A percentile compares a stretch with the other conserved stretches of the same genome.
Conservation (phyloP, 2,888 invertebrate species). For the Campoletis raptor region DNA sequence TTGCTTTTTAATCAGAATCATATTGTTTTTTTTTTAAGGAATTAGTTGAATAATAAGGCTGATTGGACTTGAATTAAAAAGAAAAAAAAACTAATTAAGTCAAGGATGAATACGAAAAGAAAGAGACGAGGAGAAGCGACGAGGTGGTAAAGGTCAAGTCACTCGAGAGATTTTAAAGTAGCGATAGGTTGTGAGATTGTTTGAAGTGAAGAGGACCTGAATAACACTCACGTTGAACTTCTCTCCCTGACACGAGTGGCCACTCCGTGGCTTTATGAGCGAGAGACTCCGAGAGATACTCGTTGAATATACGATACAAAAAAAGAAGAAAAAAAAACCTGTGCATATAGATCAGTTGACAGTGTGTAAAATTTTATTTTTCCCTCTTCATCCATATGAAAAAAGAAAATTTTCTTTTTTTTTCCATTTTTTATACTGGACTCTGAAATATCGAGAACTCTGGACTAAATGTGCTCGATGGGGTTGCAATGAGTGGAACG, state of each 20-base stretch:
- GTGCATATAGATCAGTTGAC: slow-evolving; percentile 5
- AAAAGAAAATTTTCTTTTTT: neutral
- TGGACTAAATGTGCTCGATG: slow-evolving; percentile 15
- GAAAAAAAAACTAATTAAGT: neutral
- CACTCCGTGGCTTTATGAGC: slow-evolving; percentile 24
- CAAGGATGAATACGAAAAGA: neutral
- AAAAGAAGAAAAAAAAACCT: neutral
- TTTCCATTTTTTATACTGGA: neutral
- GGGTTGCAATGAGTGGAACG: neutral
- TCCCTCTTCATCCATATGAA: neutral
- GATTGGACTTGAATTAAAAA: neutral
- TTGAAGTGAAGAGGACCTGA: slow-evolving; percentile 48
- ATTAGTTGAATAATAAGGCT: neutral
- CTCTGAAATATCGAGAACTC: neutral
- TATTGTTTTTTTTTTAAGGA: neutral
- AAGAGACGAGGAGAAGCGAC: slow-evolving; percentile 4
- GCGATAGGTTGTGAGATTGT: slow-evolving; percentile 50
- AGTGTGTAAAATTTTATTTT: slow-evolving; percentile 7
- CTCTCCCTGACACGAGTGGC: slow-evolving; percentile 25
- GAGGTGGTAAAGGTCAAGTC: slow-evolving; percentile 2
- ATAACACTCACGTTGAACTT: slow-evolving; percentile 47
- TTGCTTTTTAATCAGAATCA: neutral
- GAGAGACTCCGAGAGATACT: slow-evolving; percentile 15
- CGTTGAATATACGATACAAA: neutral
- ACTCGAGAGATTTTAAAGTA: slow-evolving; percentile 29